These are phyloP conservation scores for Gavia stellata DNA, from an alignment of 2,113 vertebrate species.

Conservation along the genomic window DNA sequence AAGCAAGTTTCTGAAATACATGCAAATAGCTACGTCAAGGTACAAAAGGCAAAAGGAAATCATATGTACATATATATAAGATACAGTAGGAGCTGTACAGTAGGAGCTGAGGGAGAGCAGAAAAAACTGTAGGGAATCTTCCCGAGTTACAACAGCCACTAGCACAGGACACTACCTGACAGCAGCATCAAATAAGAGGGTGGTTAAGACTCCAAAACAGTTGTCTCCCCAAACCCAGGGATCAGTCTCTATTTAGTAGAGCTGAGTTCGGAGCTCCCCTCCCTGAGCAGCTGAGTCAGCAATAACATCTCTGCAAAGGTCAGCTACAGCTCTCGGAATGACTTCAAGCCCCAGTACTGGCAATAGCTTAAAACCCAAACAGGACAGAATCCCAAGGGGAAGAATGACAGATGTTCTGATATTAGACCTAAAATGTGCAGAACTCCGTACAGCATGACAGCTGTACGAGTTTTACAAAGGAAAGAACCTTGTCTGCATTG, in stretches of 20 bases:
- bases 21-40: not conserved
- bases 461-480: not conserved
- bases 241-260: not conserved
- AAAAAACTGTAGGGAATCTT: too few species aligned
- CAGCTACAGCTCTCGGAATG: accelerated
- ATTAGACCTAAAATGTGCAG: not conserved
- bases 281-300: accelerated
- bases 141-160: not conserved
- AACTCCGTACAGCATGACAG: too few species aligned
- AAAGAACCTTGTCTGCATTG: not conserved
- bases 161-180: not conserved
- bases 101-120: not conserved
- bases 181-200: not conserved
- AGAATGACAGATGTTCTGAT: not conserved
- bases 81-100: not conserved
- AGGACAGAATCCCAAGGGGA: not conserved
- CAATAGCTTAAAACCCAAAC: not conserved
- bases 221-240: not conserved
- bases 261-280: not conserved
- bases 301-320: not conserved
- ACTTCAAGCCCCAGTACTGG: not conserved
- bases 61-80: accelerated
- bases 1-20: not conserved
- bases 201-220: not conserved
- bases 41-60: not conserved